Evolutionary conservation across 2,888 invertebrate genomes (phyloP), one percentile per base, ranked within the genome.

Genomic region (Acholoe squamosa): DNA sequence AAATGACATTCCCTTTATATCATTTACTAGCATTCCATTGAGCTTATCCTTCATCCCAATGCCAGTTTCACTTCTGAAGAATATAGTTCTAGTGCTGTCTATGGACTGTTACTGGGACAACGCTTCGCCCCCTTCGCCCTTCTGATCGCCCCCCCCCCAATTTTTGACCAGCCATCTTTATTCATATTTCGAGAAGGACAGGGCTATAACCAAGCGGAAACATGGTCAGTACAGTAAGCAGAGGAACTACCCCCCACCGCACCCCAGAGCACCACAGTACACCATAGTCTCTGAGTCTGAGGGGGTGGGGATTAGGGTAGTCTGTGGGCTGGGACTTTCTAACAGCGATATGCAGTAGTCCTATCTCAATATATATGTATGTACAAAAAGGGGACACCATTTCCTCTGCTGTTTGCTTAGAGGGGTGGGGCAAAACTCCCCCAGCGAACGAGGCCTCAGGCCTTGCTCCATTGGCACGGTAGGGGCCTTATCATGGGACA

Each of bases 401-500:
- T 80, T 80, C 43, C 80, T 43, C 80, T 43, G 43, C 80, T 80
- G 43, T 33, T 80, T 80, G 80, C 80, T 34, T 34, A 34, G n/a
- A 22, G 25, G 71, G 71, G 31, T 14, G 71, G 14, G 31, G 28
- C 3, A 5, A 71, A 71, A n/a, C 80, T 1, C 34, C 31, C 76
- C 34, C 34, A 76, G 28, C 80, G 0, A 19, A 80, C 34, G 34
- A 80, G 43, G 43, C 43, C 43, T 43, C 3, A 34, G 34, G 80
- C 80, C 43, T 3, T 34, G 33, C 34, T 1, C 80, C 80, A 71
- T 71, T 43, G 19, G 43, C 80, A 80, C 80, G 80, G 34, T 43
- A n/a, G 43, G 31, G 25, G 54, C 86, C 86, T 86, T 86, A 86
- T 86, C 86, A 31, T n/a, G 16, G 54, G 54, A 12, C 14, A 25